These are phyloP conservation scores for Myotis yumanensis DNA, from an alignment of 2,113 vertebrate genomes.

Conservation along the genomic window DNA sequence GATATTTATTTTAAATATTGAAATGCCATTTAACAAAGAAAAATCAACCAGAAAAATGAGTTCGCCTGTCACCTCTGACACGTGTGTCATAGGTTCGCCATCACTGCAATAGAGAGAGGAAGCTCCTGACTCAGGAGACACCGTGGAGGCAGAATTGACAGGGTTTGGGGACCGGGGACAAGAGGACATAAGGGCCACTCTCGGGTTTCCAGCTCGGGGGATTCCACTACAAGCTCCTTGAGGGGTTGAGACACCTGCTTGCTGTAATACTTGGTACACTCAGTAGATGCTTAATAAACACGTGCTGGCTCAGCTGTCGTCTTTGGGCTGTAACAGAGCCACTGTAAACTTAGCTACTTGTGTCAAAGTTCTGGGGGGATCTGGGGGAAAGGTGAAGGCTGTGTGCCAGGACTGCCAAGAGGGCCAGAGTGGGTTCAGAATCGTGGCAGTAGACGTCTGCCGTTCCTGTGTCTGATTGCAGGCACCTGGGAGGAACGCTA, in stretches of 20 bases:
- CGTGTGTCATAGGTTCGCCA: too few relatives aligned
- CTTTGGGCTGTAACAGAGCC: not conserved
- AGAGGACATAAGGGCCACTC: too few relatives aligned
- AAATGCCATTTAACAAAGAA: too few relatives aligned
- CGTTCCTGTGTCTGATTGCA: not conserved
- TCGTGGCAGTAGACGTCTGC: not conserved
- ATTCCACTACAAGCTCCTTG: not conserved
- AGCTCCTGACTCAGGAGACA: not conserved
- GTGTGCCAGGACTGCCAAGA: not conserved
- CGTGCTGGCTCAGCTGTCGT: not conserved
- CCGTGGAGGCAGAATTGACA: not conserved
- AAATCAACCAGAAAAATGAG: too few relatives aligned
- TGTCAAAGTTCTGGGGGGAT: accelerated
- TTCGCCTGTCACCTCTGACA: too few relatives aligned
- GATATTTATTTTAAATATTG: too few relatives aligned
- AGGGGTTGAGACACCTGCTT: not conserved
- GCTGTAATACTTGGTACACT: not conserved
- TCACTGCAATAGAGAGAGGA: not conserved
- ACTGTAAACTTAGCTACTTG: not conserved
- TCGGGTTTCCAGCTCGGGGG: not conserved
- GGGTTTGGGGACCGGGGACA: not conserved
- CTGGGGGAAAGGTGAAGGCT: not conserved
- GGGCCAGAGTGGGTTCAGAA: not conserved
- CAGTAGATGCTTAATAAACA: not conserved
- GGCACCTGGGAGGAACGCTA: not conserved